These are phyloP conservation scores for Syrrhaptes paradoxus DNA, from an alignment of 2,113 vertebrate genomes.

Conservation along the genomic window DNA sequence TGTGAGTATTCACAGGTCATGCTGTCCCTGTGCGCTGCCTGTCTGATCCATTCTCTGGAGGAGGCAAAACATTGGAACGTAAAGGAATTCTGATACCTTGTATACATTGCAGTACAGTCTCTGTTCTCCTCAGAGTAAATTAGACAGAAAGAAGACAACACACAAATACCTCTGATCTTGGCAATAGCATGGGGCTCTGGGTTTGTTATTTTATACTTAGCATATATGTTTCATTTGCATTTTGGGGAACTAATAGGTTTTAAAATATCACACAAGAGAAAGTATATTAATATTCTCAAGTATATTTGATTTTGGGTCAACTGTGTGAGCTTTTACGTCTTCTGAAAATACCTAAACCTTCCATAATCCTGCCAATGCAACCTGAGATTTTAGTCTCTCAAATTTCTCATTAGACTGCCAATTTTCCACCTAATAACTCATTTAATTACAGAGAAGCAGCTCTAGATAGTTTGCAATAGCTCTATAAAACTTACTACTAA, in stretches of 20 bases:
- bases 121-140: neutral
- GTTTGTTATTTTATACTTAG: neutral
- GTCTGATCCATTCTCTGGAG: slow-evolving; percentile 27
- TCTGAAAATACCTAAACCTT: slow-evolving; percentile 25
- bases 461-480: slow-evolving; percentile 55
- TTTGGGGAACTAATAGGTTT: neutral
- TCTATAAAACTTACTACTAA: slow-evolving; percentile 21
- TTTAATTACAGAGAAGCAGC: slow-evolving; percentile 54
- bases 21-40: slow-evolving; percentile 25
- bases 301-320: neutral
- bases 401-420: slow-evolving; percentile 28
- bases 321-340: neutral
- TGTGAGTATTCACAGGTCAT: slow-evolving; percentile 51
- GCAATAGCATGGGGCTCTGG: neutral
- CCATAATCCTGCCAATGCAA: slow-evolving; percentile 7
- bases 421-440: slow-evolving; percentile 60
- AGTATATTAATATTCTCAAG: neutral
- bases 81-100: slow-evolving; percentile 34
- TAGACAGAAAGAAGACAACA: neutral
- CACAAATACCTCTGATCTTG: neutral
- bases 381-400: slow-evolving; percentile 8
- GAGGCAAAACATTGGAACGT: slow-evolving; percentile 1
- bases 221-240: neutral
- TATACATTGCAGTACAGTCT: neutral
- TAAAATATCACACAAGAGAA: neutral